Base-by-base conservation (phyloP, 2,888 invertebrate genomes). In the Limnephilus marmoratus region DNA sequence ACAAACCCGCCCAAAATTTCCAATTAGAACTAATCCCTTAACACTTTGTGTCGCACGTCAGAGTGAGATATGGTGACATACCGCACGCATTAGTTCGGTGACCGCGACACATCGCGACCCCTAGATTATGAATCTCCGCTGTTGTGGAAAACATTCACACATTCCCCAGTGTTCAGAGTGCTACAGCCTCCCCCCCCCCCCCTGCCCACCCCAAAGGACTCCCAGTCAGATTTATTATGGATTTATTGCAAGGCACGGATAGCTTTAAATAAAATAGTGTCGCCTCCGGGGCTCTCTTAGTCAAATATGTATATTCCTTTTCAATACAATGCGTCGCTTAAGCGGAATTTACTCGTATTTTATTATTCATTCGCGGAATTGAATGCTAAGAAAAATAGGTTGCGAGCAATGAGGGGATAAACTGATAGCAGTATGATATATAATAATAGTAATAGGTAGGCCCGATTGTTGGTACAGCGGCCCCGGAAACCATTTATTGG, bases 231-330 rank as follows among this genome's bases (percentile, higher is more conserved):
- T 93, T 92, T 93, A 92, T 90, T 92, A 86, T 92, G 91, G 93
- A 93, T 93, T 93, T 93, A 89, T 92, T 81, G 93, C 93, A 53
- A 92, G 92, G 86, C 90, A 90, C 85, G 81, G 81, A 90, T 92
- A 91, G 88, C 90, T 92, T 92, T 91, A 90, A 92, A 92, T 92
- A 92, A 87, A 86, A 49, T 83, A 91, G 68, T 90, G 45, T 68
- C 85, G 31, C 45, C 91, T 53, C 85, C 90, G 18, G 29, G 34
- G 87, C 88, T 85, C 34, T 82, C 37, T 85, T 34, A 85, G 85
- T 85, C 34, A 85, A 85, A 85, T 85, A 12, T 85, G 68, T 68
- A 68, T 85, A 68, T 85, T 85, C 37, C 85, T 37, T 34, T 85
- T 85, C 34, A 34, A 85, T 24, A 9, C 85, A 41, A 68, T 68